phyloP scores from a whole-genome alignment of 2,113 vertebrate species.

The Protobothrops flavoviridis region DNA sequence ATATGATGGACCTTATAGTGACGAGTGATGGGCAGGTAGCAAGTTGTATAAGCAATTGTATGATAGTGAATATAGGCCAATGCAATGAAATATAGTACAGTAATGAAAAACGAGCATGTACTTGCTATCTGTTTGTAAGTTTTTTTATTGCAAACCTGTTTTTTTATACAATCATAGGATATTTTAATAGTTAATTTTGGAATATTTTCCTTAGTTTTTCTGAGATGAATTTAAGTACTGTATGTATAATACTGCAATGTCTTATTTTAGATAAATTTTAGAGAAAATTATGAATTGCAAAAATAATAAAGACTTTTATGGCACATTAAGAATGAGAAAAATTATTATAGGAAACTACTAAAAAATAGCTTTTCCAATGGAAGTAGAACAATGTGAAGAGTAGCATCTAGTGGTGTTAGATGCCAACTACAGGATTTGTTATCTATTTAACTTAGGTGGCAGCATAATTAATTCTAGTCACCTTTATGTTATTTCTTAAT shows the following conservation, averaged over 20 bases:
- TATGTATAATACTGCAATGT: not conserved
- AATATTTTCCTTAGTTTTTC: not conserved
- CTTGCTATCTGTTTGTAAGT: not conserved
- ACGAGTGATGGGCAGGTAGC: conserved; percentile 42
- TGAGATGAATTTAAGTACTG: not conserved
- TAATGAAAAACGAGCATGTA: not conserved
- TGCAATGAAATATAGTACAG: not conserved
- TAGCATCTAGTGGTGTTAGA: conserved; percentile 16
- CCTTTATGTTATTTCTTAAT: not conserved
- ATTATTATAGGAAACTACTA: not conserved
- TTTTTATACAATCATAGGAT: not conserved
- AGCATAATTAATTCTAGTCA: not conserved
- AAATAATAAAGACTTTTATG: not conserved
- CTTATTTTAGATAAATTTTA: not conserved
- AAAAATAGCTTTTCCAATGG: not conserved
- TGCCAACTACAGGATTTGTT: not conserved
- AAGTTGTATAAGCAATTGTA: not conserved
- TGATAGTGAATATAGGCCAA: not conserved
- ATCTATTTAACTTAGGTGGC: not conserved
- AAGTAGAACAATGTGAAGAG: conserved; percentile 9
- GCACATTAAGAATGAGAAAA: not conserved
- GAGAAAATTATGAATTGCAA: not conserved
- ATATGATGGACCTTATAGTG: conserved; percentile 77
- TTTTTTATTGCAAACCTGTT: not conserved
- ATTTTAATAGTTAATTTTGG: not conserved